These are phyloP conservation scores for Holotrichia oblita DNA, from an alignment of 1,140 invertebrate genomes.

Conservation along the genomic window DNA sequence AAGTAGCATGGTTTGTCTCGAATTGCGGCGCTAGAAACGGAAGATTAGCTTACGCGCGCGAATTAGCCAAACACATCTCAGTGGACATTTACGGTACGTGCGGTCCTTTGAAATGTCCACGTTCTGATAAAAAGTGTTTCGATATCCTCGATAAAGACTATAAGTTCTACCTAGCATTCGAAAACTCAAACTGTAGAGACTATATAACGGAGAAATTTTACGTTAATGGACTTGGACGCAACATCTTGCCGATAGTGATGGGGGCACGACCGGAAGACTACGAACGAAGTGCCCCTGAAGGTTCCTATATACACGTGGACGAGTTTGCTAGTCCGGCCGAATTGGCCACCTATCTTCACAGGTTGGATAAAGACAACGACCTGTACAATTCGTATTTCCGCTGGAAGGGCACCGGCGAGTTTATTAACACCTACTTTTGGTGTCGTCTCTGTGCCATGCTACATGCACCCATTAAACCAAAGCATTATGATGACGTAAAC, in stretches of 20 bases:
- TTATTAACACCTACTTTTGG: conserved; percentile 96
- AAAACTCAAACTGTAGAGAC: conserved; percentile 96
- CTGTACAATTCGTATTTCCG: conserved; percentile 94
- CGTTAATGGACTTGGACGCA: conserved; percentile 88
- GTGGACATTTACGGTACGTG: conserved; percentile 96
- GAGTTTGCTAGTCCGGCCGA: conserved; percentile 89
- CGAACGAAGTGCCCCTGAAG: conserved; percentile 82
- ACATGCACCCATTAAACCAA: conserved; percentile 73
- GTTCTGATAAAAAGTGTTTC: conserved; percentile 85
- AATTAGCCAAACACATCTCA: conserved; percentile 85
- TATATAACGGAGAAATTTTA: conserved; percentile 99
- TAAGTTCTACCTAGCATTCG: conserved; percentile 98
- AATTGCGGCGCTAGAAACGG: conserved; percentile 93
- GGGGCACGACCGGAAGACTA: conserved; percentile 93
- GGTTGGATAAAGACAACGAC: conserved; percentile 84
- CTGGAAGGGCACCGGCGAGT: conserved; percentile 91
- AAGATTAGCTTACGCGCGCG: conserved; percentile 86
- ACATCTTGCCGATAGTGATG: conserved; percentile 80
- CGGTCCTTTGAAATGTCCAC: conserved; percentile 84
- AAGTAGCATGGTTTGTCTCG: conserved; percentile 95
- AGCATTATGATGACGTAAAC: conserved; percentile 83
- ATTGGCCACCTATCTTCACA: conserved; percentile 85
- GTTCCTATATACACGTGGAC: conserved; percentile 93
- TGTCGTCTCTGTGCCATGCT: conserved; percentile 92
- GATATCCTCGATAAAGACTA: conserved; percentile 93